Evolutionary conservation across 2,113 vertebrate species (phyloP).

Genomic region (Phoenicopterus ruber): DNA sequence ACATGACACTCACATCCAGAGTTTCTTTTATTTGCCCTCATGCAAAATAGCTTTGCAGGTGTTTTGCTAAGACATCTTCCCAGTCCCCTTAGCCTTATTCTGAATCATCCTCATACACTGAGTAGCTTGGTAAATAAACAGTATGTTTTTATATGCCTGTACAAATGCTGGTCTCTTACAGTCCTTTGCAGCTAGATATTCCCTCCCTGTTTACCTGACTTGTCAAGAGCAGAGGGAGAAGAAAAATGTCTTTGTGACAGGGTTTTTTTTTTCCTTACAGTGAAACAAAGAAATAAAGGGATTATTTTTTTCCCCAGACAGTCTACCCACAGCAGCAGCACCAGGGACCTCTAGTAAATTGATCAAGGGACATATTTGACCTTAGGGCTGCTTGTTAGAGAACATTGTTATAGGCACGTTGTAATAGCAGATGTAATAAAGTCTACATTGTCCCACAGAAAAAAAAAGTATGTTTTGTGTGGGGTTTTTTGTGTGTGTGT

Average conservation of each 20-base stretch:
- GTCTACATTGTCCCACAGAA: neutral
- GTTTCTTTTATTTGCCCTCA: neutral
- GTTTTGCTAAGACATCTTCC: neutral
- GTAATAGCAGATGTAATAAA: conserved; percentile 56
- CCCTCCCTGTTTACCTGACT: conserved; percentile 32
- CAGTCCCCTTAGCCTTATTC: neutral
- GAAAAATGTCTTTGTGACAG: neutral
- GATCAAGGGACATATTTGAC: conserved; percentile 59
- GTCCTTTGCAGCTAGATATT: neutral
- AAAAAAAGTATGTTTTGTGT: neutral
- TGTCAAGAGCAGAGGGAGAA: conserved; percentile 14
- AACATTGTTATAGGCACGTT: conserved; percentile 6
- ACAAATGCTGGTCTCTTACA: neutral
- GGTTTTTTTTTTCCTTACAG: neutral
- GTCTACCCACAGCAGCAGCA: conserved; percentile 15
- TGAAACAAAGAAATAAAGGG: conserved; percentile 32
- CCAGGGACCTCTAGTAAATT: conserved; percentile 42
- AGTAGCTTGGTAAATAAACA: neutral
- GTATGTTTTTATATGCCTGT: neutral
- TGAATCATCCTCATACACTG: neutral
- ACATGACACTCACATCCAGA: neutral
- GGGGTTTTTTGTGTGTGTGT: too few relatives aligned
- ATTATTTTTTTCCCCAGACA: neutral
- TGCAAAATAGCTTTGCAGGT: neutral
- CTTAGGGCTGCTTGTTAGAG: conserved; percentile 57